phyloP scores from a whole-genome alignment of 2,888 invertebrate species.

The Cantharis rufa region DNA sequence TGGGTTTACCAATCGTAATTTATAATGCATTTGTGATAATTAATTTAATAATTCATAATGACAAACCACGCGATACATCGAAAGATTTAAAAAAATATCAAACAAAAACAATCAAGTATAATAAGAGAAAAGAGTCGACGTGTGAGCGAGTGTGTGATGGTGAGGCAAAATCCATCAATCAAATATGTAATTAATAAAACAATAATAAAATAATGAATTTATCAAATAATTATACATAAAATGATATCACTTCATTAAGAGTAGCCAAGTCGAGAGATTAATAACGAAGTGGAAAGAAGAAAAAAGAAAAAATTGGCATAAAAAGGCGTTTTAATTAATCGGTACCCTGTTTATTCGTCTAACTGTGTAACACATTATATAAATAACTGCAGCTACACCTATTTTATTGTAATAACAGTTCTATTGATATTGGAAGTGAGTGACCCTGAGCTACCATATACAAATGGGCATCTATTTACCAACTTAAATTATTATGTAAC shows the following conservation, averaged over 20 bases:
- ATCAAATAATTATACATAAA: background rate
- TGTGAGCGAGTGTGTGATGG: background rate
- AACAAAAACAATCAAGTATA: background rate
- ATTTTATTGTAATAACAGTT: conserved; percentile 42
- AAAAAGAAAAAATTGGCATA: background rate
- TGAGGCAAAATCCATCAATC: background rate
- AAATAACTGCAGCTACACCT: conserved; percentile 36
- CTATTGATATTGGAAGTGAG: conserved; percentile 57
- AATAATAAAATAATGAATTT: background rate
- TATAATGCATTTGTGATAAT: background rate
- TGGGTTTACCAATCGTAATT: background rate
- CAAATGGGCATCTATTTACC: conserved; percentile 35
- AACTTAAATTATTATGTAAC: conserved; percentile 35
- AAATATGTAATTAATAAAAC: background rate
- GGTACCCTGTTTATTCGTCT: conserved; percentile 9
- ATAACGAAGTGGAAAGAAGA: background rate
- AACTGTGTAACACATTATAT: conserved; percentile 33
- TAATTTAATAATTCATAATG: background rate
- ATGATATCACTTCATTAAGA: background rate
- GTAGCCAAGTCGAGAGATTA: background rate
- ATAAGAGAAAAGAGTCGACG: background rate
- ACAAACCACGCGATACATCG: background rate
- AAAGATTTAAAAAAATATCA: background rate
- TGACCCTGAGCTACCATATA: conserved; percentile 57
- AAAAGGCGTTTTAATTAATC: conserved; percentile 12